These are phyloP conservation scores for Eira barbara DNA, from an alignment of 2,113 vertebrate species.

Conservation along the genomic window DNA sequence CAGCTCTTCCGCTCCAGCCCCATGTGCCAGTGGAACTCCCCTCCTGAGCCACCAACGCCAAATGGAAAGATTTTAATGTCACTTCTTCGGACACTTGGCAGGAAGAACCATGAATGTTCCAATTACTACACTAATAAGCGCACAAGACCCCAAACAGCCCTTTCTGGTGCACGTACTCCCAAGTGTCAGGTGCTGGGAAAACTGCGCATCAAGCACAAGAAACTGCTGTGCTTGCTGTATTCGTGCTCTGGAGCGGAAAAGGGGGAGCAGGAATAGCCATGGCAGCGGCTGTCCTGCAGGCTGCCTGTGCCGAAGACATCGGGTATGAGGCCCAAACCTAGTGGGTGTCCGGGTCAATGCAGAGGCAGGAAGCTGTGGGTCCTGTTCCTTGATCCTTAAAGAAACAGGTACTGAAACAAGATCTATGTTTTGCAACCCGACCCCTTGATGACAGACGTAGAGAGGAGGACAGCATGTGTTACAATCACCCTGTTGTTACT, in stretches of 20 bases:
- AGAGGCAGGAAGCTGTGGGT: neutral
- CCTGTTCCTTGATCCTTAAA: neutral
- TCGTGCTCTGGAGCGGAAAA: neutral
- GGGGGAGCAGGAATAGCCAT: neutral
- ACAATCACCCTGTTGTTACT: neutral
- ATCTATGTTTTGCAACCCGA: neutral
- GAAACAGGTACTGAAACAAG: neutral
- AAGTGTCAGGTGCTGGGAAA: constrained; percentile 51
- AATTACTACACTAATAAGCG: constrained; percentile 72
- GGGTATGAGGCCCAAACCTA: neutral
- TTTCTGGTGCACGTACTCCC: constrained; percentile 14
- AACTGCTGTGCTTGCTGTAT: constrained; percentile 29
- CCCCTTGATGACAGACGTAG: neutral
- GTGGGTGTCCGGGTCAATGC: neutral
- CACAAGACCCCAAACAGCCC: neutral
- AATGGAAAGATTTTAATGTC: constrained; percentile 73
- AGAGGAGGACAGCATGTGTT: neutral
- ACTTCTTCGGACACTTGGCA: constrained; percentile 40
- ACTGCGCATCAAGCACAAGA: constrained; percentile 44
- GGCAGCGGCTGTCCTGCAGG: neutral
- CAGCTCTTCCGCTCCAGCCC: neutral
- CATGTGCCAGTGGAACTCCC: neutral
- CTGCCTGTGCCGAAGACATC: neutral
- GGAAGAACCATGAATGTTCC: constrained; percentile 41
- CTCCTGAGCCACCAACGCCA: neutral